Evolutionary conservation across 2,888 invertebrate species (phyloP), one percentile per base, ranked within the genome.

Genomic region (Macrophya annulata): DNA sequence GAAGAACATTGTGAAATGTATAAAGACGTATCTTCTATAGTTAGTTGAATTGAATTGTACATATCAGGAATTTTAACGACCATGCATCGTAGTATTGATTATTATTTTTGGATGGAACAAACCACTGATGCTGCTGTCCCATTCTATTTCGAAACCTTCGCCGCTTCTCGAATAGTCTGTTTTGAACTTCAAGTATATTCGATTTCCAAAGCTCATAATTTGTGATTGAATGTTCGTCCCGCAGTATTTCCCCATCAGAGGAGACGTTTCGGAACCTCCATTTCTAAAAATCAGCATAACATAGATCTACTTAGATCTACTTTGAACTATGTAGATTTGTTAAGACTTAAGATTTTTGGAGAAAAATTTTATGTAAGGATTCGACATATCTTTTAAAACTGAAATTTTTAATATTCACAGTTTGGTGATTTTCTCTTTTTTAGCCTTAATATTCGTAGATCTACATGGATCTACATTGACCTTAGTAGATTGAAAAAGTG

Each of bases 171-270:
- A 96, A 25, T 93, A 92, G 92, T 99, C 98, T 0, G 98, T 96
- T 88, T 95, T 95, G 89, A 99, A 98, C 90, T 95, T 95, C 8
- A 99, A 86, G 90, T 95, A 96, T 62, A 99, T 87, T 85, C 96
- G 94, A 93, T 98, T 97, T 0, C 96, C 95, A 87, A 97, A 96
- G 9, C 98, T 98, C n/a, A 95, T 87, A 51, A 98, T 95, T 74
- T 93, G 92, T 84, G 94, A 94, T 0, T 96, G 96, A 87, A 96
- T 79, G 0, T 91, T 93, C 0, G 89, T 94, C 4, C 98, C 98
- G 92, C 99, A 99, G 92, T 95, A 98, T 92, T 94, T 96, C 1
- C 97, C 98, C 77, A 98, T 95, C 65, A 98, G 91, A 0, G 98
- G 97, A 0, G 98, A 96, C 4, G 94, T 94, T 4, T 93, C 92